Evolutionary conservation across 2,797 vertebrate species (phyloP).

Genomic region (Tachyglossus aculeatus): DNA sequence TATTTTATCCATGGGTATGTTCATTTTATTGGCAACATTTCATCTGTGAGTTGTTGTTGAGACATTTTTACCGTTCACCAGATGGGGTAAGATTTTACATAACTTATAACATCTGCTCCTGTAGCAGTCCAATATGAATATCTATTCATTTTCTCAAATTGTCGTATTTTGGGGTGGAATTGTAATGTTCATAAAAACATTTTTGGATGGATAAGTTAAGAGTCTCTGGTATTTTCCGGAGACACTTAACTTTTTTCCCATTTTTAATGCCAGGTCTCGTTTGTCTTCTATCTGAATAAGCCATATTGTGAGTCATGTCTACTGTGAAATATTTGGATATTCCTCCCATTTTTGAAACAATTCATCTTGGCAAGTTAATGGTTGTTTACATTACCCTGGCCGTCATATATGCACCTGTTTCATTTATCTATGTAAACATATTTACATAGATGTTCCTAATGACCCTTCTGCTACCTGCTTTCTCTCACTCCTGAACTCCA

Average conservation of each 20-base stretch:
- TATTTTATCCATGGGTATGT: not conserved
- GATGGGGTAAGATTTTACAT: constrained; percentile 60
- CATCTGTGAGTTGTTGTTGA: constrained; percentile 48
- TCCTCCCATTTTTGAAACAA: constrained; percentile 38
- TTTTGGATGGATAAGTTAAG: constrained; percentile 48
- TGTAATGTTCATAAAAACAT: constrained; percentile 50
- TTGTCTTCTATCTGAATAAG: constrained; percentile 49
- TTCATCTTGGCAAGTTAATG: constrained; percentile 52
- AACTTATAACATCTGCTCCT: constrained; percentile 66
- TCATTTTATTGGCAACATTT: constrained; percentile 41
- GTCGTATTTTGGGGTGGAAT: constrained; percentile 61
- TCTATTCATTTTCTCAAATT: constrained; percentile 62
- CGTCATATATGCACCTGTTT: constrained; percentile 33
- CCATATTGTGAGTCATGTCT: constrained; percentile 41
- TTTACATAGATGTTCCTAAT: too few species aligned
- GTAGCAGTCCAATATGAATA: constrained; percentile 58
- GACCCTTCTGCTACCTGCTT: too few species aligned
- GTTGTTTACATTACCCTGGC: constrained; percentile 41
- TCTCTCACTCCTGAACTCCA: too few species aligned
- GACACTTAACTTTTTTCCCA: constrained; percentile 48
- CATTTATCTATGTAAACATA: constrained; percentile 18
- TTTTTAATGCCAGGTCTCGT: not conserved
- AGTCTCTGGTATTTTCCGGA: constrained; percentile 42
- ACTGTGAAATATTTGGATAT: constrained; percentile 54
- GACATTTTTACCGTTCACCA: constrained; percentile 56